Evolutionary conservation across 2,797 vertebrate genomes (phyloP), one percentile per base, ranked within the genome.

Genomic region (Buphagus erythrorhynchus): DNA sequence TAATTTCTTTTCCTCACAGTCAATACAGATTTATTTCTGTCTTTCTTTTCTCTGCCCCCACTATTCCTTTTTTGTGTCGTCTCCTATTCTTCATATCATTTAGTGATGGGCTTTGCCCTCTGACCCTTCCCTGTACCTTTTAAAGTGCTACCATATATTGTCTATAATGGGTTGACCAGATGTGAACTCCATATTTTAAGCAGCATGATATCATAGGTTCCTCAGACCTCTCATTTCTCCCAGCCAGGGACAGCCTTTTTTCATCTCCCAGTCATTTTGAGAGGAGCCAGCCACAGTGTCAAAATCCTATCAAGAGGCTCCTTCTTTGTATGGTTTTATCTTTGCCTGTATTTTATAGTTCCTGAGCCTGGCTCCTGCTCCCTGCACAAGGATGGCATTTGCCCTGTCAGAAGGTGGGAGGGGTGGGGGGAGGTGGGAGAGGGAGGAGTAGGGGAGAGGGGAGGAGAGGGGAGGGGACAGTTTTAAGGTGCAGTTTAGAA

Each of bases 131-230:
- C 65, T 68, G 83, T 92, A 90, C 77, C 93, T 96, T 94, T 95
- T 96, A 94, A 93, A 97, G 90, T 88, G 79, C 88, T 97, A 88
- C 89, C 93, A 84, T 93, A 74, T 95, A 96, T 95, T 96, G 75
- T 85, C 85, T 89, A 80, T 96, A 97, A 97, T 96, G 93, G 95
- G 72, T 83, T 95, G 94, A 90, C 84, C 89, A 92, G 81, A 94
- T 95, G 91, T 97, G 96, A 97, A 96, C 96, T 93, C 93, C 76
- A 65, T 94, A 91, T 96, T 97, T 95, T 86, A 96, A 95, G 52
- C 5, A 0, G 84, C 59, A 96, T 97, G 96, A 97, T 93, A 94
- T 96, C 95, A 95, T 90, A 94, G 66, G 90, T 93, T 93, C 61
- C 75, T 90, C 67, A 93, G 89, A 90, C 78, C 29, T 90, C 72